Evolutionary conservation across 2,113 vertebrate species (phyloP).

Genomic region (Sula dactylatra): DNA sequence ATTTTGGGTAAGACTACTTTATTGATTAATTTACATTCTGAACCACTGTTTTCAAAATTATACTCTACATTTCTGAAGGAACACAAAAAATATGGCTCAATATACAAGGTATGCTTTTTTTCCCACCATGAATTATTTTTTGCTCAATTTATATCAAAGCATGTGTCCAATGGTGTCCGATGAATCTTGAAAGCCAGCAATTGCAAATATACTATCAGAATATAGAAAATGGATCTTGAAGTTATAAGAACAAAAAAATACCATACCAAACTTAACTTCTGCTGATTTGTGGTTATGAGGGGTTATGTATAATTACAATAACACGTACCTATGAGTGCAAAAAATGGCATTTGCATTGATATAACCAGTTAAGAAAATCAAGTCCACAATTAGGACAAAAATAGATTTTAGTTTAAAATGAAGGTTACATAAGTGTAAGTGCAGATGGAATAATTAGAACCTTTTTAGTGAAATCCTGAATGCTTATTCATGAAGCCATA

Average conservation of each 20-base stretch:
- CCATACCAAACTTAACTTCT: background rate
- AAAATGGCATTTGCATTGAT: conserved; percentile 22
- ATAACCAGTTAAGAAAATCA: conserved; percentile 24
- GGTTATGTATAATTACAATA: background rate
- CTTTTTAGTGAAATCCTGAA: conserved; percentile 10
- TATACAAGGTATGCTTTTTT: background rate
- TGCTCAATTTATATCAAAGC: background rate
- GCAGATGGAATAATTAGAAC: conserved; percentile 49
- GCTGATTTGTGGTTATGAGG: background rate
- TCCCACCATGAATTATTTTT: background rate
- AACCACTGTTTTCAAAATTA: background rate
- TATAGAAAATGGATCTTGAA: background rate
- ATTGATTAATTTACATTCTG: background rate
- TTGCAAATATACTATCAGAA: background rate
- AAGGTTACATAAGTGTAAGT: conserved; percentile 30
- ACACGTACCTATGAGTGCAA: background rate
- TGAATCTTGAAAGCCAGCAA: background rate
- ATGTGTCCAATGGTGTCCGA: rapidly evolving
- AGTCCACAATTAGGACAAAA: conserved; percentile 31
- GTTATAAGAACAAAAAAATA: background rate
- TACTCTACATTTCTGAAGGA: background rate
- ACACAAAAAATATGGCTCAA: background rate
- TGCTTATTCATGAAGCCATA: conserved; percentile 26
- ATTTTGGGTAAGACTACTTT: background rate
- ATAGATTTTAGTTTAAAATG: conserved; percentile 56